phyloP scores from a whole-genome alignment of 2,113 vertebrate genomes.

The Leucosticte australis region DNA sequence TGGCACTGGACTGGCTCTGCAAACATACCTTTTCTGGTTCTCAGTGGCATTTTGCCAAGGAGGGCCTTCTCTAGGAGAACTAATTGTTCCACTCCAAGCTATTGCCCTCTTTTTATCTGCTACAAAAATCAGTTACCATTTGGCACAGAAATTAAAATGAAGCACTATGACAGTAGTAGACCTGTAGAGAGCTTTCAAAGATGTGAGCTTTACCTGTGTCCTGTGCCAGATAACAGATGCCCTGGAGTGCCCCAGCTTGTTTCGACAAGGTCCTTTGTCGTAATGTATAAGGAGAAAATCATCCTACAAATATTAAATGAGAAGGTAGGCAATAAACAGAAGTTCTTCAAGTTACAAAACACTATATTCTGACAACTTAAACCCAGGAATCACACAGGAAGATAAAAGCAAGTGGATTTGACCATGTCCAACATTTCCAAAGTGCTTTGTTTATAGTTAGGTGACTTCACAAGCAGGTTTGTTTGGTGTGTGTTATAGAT shows the following conservation, averaged over 20 bases:
- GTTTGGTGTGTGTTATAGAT: background rate
- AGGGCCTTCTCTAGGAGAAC: background rate
- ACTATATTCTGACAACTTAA: background rate
- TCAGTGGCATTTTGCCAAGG: background rate
- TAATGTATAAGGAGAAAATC: slow-evolving; percentile 99
- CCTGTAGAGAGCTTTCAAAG: background rate
- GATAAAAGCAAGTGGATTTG: background rate
- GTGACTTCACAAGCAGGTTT: background rate
- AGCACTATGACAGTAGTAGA: background rate
- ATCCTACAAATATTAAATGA: slow-evolving; percentile 77
- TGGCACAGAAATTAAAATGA: background rate
- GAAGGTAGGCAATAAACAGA: background rate
- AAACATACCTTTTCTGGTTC: background rate
- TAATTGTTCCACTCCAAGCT: background rate
- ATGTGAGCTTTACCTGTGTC: slow-evolving; percentile 84
- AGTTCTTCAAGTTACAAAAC: background rate
- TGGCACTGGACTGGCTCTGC: background rate
- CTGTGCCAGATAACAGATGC: slow-evolving; percentile 99
- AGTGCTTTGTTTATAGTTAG: background rate
- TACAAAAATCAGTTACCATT: background rate
- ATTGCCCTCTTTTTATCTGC: background rate
- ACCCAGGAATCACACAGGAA: background rate
- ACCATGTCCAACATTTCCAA: background rate
- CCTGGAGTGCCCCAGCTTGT: slow-evolving; percentile 97
- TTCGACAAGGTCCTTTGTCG: slow-evolving; percentile 96